A percentile compares a stretch with the other conserved stretches of the same genome.
These are phyloP conservation scores for Oostethus manadensis DNA, from an alignment of 2,113 vertebrate species.

Conservation along the genomic window DNA sequence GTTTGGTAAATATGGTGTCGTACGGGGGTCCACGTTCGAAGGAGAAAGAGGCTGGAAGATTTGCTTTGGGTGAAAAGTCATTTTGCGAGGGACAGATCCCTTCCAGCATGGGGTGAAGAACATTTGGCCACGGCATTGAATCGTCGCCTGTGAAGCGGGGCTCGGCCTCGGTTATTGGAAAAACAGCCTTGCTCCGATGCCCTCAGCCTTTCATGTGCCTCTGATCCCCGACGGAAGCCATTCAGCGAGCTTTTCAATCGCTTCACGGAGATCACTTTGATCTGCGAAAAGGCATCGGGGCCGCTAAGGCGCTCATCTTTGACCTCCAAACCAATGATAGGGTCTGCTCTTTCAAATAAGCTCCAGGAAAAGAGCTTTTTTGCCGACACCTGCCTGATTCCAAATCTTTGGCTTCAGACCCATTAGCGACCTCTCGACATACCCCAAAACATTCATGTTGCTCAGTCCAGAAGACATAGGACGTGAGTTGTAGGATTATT, in stretches of 20 bases:
- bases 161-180: background rate
- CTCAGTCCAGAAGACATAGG: constrained; percentile 41
- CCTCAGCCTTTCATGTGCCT: constrained; percentile 41
- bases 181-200: constrained; percentile 45
- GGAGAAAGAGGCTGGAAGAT: too few relatives aligned
- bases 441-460: constrained; percentile 72
- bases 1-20: too few relatives aligned
- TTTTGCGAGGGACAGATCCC: too few relatives aligned
- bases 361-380: constrained; percentile 56
- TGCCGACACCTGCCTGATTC: constrained; percentile 43
- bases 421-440: constrained; percentile 74
- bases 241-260: constrained; percentile 58
- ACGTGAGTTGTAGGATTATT: too few relatives aligned
- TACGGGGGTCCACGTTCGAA: too few relatives aligned
- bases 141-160: background rate
- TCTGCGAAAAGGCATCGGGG: constrained; percentile 62
- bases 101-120: background rate
- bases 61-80: too few relatives aligned
- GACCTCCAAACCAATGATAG: constrained; percentile 67
- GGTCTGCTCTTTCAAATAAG: constrained; percentile 52
- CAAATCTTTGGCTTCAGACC: constrained; percentile 70
- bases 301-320: constrained; percentile 65
- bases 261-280: constrained; percentile 58
- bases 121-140: background rate
- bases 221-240: constrained; percentile 37